Conservation (phyloP, 2,113 vertebrate genomes). For the Passer domesticus region DNA sequence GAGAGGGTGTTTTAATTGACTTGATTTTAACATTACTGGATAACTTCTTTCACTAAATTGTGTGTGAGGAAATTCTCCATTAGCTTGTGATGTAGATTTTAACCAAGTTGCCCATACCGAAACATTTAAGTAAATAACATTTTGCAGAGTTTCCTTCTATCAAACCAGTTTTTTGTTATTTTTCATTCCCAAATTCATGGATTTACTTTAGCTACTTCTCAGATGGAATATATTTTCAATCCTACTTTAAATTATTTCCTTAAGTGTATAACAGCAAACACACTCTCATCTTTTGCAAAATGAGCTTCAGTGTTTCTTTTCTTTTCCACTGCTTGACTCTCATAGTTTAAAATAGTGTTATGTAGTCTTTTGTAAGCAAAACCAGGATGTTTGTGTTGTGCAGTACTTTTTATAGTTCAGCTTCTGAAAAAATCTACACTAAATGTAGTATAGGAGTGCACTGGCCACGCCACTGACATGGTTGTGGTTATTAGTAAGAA, state of each 20-base stretch:
- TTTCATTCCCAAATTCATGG: neutral
- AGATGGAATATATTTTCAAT: neutral
- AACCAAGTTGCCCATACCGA: neutral
- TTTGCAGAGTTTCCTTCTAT: neutral
- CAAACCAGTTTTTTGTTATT: neutral
- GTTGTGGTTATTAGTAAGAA: neutral
- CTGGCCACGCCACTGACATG: neutral
- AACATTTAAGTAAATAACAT: neutral
- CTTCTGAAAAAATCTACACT: neutral
- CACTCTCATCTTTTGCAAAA: neutral
- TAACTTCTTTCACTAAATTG: neutral
- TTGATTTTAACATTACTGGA: neutral
- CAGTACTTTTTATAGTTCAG: neutral
- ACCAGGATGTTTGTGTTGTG: neutral
- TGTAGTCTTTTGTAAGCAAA: neutral
- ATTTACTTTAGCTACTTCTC: neutral
- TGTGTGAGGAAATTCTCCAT: neutral
- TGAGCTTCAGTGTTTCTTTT: neutral
- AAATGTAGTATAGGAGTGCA: neutral
- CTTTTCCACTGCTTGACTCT: neutral
- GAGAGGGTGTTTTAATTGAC: neutral
- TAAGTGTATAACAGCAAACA: neutral
- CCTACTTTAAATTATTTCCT: neutral
- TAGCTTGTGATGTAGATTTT: neutral
- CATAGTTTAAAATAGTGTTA: neutral